Conservation (phyloP, 2,113 vertebrate species). For the Heloderma charlesbogerti region DNA sequence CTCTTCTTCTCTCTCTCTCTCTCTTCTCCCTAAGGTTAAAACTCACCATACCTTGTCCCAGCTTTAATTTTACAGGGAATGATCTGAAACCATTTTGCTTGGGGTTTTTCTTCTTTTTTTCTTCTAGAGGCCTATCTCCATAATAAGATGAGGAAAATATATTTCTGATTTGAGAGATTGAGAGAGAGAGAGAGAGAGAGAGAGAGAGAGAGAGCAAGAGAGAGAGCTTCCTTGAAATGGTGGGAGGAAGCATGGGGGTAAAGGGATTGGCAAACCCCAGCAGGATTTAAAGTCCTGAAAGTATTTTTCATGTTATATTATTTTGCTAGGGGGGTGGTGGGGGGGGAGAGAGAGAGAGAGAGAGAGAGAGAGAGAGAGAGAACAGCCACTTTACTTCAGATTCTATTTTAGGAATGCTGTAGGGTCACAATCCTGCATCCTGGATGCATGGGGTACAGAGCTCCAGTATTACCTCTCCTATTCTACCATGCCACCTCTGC, state of each 20-base stretch:
- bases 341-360: too few species aligned
- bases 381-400: too few species aligned
- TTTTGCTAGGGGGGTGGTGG: too few species aligned
- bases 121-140: neutral
- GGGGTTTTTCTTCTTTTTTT: neutral
- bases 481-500: neutral
- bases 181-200: neutral
- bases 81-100: neutral
- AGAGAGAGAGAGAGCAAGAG: neutral
- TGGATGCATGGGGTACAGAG: too few species aligned
- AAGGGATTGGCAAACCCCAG: neutral
- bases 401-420: too few species aligned
- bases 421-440: too few species aligned
- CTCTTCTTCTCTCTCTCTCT: neutral
- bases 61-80: neutral
- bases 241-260: neutral
- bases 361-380: too few species aligned
- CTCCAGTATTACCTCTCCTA: too few species aligned
- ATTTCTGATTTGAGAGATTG: neutral
- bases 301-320: too few species aligned
- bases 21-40: neutral
- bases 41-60: neutral
- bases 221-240: neutral
- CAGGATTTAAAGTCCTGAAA: neutral
- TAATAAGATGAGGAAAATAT: neutral